Evolutionary conservation across 2,113 vertebrate genomes (phyloP).

Genomic region (Xenopus tropicalis): UCB_Xtro_10.0 CM004448.2:68653001-68653500

Average conservation of each 20-base stretch:
- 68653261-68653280: slow-evolving; percentile 76
- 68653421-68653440: slow-evolving; percentile 52
- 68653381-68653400: slow-evolving; percentile 65
- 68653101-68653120: slow-evolving; percentile 22
- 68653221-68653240: slow-evolving; percentile 72
- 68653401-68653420: slow-evolving; percentile 61
- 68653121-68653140: slow-evolving; percentile 8
- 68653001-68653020: too few species aligned
- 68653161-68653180: slow-evolving; percentile 50
- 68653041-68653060: too few species aligned
- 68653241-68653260: slow-evolving; percentile 73
- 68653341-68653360: slow-evolving; percentile 53
- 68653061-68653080: too few species aligned
- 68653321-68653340: slow-evolving; percentile 57
- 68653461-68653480: slow-evolving; percentile 14
- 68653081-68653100: slow-evolving; percentile 7
- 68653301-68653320: slow-evolving; percentile 56
- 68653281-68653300: slow-evolving; percentile 70
- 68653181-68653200: slow-evolving; percentile 57
- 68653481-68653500: not conserved
- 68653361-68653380: slow-evolving; percentile 58
- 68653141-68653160: slow-evolving; percentile 45
- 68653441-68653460: slow-evolving; percentile 4
- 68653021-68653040: too few species aligned
- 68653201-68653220: slow-evolving; percentile 62